phyloP scores from a whole-genome alignment of 1,140 invertebrate genomes.

The Aphidius gifuensis region DNA sequence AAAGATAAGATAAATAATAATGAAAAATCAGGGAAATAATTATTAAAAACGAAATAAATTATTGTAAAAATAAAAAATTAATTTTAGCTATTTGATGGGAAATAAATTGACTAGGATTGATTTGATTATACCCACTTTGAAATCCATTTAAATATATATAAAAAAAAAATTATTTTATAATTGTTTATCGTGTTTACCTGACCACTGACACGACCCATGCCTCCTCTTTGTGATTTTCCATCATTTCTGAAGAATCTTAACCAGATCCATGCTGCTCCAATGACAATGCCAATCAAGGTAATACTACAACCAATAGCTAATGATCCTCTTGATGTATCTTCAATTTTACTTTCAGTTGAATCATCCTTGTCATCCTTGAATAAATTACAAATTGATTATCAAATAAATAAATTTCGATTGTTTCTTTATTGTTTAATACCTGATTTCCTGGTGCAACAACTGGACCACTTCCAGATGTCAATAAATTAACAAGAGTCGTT shows the following conservation, averaged over 20 bases:
- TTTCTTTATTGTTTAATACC: constrained; percentile 1
- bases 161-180: too few relatives aligned
- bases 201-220: constrained; percentile 46
- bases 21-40: too few relatives aligned
- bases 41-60: too few relatives aligned
- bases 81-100: too few relatives aligned
- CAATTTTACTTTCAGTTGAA: background rate
- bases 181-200: constrained; percentile 39
- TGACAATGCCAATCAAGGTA: constrained; percentile 40
- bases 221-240: constrained; percentile 45
- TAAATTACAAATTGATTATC: background rate
- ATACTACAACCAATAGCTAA: constrained; percentile 43
- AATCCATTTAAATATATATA: too few relatives aligned
- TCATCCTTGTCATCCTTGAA: constrained; percentile 35
- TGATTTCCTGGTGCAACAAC: constrained; percentile 27
- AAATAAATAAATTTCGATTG: background rate
- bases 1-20: too few relatives aligned
- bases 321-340: constrained; percentile 34
- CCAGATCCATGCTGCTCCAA: constrained; percentile 45
- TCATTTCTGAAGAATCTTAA: constrained; percentile 41
- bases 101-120: too few relatives aligned
- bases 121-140: too few relatives aligned
- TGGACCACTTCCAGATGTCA: constrained; percentile 23
- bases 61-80: too few relatives aligned
- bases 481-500: constrained; percentile 45